Percentiles rank a stretch among this genome's conserved stretches.
Evolutionary conservation across 2,113 vertebrate genomes (phyloP).

Genomic region (Ariopsis seemanni): DNA sequence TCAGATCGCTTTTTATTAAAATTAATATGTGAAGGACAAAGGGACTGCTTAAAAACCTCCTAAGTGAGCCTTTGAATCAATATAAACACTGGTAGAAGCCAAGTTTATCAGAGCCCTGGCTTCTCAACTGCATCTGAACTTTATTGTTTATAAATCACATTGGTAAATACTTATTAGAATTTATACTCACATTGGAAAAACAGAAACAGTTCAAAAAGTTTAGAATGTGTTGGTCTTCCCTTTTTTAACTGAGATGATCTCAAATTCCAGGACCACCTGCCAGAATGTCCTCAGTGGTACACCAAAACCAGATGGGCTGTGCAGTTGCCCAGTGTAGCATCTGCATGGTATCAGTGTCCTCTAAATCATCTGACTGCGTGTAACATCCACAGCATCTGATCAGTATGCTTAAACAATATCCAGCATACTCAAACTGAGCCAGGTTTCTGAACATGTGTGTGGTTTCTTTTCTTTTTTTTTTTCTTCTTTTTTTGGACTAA

Average conservation of each 20-base stretch:
- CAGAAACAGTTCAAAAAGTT: background rate
- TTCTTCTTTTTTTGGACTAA: background rate
- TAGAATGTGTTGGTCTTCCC: background rate
- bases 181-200: background rate
- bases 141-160: conserved; percentile 51
- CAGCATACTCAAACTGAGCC: background rate
- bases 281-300: conserved; percentile 53
- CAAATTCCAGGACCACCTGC: conserved; percentile 56
- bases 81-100: conserved; percentile 26
- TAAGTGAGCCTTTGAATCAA: conserved; percentile 17
- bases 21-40: conserved; percentile 18
- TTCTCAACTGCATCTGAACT: conserved; percentile 17
- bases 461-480: background rate
- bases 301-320: conserved; percentile 60
- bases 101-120: conserved; percentile 34
- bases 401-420: conserved; percentile 22
- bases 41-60: background rate
- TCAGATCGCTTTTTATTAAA: conserved; percentile 3
- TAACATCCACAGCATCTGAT: conserved; percentile 30
- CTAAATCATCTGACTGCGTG: conserved; percentile 49
- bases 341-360: conserved; percentile 57
- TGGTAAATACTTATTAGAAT: conserved; percentile 38
- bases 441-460: conserved; percentile 12
- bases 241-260: conserved; percentile 52
- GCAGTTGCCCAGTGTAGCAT: conserved; percentile 53